These are phyloP conservation scores for Sphinx pinastri DNA, from an alignment of 2,888 invertebrate genomes.

Conservation along the genomic window DNA sequence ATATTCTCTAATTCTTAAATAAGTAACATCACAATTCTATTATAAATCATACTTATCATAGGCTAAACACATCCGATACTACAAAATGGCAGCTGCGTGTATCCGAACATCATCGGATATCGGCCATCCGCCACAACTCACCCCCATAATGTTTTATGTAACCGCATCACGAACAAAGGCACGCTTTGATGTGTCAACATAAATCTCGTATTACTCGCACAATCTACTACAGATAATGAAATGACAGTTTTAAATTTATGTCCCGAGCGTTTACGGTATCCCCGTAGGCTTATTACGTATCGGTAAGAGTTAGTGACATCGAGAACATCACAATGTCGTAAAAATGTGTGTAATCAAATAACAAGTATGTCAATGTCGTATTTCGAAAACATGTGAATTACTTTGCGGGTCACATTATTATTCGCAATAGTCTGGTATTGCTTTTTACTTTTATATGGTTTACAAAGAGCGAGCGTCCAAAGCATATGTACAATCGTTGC, in stretches of 20 bases:
- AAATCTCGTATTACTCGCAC: slow-evolving; percentile 45
- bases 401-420: too few relatives aligned
- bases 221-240: slow-evolving; percentile 45
- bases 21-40: too few relatives aligned
- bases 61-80: neutral
- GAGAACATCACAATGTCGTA: too few relatives aligned
- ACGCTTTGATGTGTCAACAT: slow-evolving; percentile 43
- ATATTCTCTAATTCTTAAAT: too few relatives aligned
- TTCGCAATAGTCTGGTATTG: too few relatives aligned
- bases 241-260: slow-evolving; percentile 36
- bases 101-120: neutral
- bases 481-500: too few relatives aligned
- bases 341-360: too few relatives aligned
- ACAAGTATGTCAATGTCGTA: too few relatives aligned
- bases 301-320: neutral
- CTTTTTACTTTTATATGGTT: too few relatives aligned
- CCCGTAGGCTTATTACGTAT: slow-evolving; percentile 1
- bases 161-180: slow-evolving; percentile 38
- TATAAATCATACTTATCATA: too few relatives aligned
- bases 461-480: too few relatives aligned
- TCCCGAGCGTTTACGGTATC: slow-evolving; percentile 21
- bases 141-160: slow-evolving; percentile 33
- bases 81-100: neutral
- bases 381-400: too few relatives aligned
- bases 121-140: slow-evolving; percentile 7